Percentiles rank a stretch among this genome's conserved stretches.
These are phyloP conservation scores for Silurus glanis DNA, from an alignment of 2,113 vertebrate genomes.

Conservation along the genomic window DNA sequence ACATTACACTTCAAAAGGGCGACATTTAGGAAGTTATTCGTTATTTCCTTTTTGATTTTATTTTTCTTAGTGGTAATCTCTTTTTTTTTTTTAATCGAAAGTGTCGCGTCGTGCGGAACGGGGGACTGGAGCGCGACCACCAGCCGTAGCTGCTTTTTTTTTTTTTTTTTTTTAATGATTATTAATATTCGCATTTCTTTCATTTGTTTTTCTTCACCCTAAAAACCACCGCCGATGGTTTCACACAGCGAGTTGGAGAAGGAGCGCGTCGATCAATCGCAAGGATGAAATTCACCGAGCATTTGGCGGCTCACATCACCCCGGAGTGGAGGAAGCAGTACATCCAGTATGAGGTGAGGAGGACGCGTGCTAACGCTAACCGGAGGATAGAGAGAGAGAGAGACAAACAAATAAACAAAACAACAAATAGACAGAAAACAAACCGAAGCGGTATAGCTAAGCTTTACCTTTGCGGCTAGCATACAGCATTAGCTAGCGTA, in stretches of 20 bases:
- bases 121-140: background rate
- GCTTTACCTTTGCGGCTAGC: background rate
- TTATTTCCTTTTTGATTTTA: too few species aligned
- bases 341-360: conserved; percentile 95
- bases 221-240: background rate
- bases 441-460: background rate
- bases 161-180: too few species aligned
- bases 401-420: background rate
- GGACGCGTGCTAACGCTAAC: background rate
- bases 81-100: background rate
- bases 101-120: background rate
- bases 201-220: background rate
- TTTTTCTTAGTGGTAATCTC: background rate
- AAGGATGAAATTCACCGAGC: conserved; percentile 97
- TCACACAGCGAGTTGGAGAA: background rate
- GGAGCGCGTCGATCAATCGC: background rate
- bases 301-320: conserved; percentile 97
- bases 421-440: background rate
- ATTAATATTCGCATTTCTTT: too few species aligned
- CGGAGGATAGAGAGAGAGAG: too few species aligned
- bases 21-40: too few species aligned
- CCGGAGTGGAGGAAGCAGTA: conserved; percentile 99
- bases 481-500: background rate
- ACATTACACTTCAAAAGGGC: too few species aligned
- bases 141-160: background rate